Base-by-base conservation (phyloP, 2,888 invertebrate genomes). In the Platycheirus albimanus region DNA sequence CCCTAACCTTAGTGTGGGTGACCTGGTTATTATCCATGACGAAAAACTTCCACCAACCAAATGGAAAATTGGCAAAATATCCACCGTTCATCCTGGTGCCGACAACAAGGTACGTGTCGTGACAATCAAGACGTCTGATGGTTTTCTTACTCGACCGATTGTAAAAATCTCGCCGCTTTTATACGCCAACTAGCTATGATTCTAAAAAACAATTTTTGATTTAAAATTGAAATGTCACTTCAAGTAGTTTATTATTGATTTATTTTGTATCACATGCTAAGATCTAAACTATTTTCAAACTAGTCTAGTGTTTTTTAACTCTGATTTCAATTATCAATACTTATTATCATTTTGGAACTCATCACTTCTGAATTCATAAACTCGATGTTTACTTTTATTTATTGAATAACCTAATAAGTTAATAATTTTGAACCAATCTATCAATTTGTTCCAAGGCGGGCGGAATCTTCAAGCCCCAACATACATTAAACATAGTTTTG, bases 31-130 rank as follows among this genome's bases (percentile, higher is more conserved):
- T 33, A 38, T 38, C 19, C 19, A 17, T 8, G 43, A 43, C 3
- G 43, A 43, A 43, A n/a, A 43, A 15, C 17, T 43, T 10, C 58
- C 58, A 11, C 43, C 28, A 43, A 43, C 43, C 28, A 64, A 49
- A 49, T 36, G 49, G 36, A 64, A 64, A 24, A 20, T 64, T 6
- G 49, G 64, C 3, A 47, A 49, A 47, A 17, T 64, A 7, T 20
- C 36, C 20, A 30, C 3, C 11, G 45, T 45, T 8, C 64, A 49
- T 36, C 36, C 49, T 49, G 61, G 45, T 28, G 61, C 15, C 6
- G 61, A 61, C 45, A 33, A 30, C 2, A 47, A 33, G 41, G 36
- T 19, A 56, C 19, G 28, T 38, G 38, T 19, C 17, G 49, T 49
- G 7, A 28, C 28, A 28, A n/a, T 49, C 10, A 49, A 49, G 13